Conservation (phyloP, 2,113 vertebrate species). For the Syngnathus scovelli region DNA sequence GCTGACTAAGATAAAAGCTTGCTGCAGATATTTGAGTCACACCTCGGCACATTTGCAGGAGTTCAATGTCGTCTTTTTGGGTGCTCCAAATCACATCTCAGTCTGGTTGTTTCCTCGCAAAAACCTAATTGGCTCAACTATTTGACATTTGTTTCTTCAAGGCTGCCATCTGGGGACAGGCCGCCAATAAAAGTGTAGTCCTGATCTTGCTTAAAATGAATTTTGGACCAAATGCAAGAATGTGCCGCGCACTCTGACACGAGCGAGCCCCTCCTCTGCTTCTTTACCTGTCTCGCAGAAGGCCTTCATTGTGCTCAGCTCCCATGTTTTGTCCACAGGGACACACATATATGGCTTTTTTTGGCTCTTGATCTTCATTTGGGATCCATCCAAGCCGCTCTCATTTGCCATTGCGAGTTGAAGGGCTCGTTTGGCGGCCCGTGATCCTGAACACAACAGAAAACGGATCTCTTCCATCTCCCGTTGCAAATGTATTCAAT, state of each 20-base stretch:
- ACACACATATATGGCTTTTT: background rate
- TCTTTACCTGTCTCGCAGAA: conserved; percentile 50
- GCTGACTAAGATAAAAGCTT: conserved; percentile 31
- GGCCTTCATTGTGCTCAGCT: conserved; percentile 26
- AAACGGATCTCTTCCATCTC: background rate
- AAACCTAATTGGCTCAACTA: conserved; percentile 24
- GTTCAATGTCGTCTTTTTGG: background rate
- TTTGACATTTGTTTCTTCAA: conserved; percentile 29
- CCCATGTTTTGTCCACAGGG: background rate
- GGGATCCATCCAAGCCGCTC: background rate
- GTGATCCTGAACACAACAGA: background rate
- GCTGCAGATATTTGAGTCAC: conserved; percentile 21
- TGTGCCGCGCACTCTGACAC: conserved; percentile 34
- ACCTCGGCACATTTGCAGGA: conserved; percentile 9
- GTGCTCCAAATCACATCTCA: background rate
- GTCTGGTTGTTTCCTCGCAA: conserved; percentile 16
- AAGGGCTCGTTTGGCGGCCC: background rate
- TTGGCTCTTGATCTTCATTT: background rate
- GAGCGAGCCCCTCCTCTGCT: conserved; percentile 26
- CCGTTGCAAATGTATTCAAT: background rate
- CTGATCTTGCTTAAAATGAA: conserved; percentile 14
- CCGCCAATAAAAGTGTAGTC: conserved; percentile 17
- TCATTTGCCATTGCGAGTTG: background rate
- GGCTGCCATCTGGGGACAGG: conserved; percentile 47
- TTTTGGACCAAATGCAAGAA: conserved; percentile 63